phyloP scores from a whole-genome alignment of 1,140 invertebrate genomes.

The Bombus sylvicola region DNA sequence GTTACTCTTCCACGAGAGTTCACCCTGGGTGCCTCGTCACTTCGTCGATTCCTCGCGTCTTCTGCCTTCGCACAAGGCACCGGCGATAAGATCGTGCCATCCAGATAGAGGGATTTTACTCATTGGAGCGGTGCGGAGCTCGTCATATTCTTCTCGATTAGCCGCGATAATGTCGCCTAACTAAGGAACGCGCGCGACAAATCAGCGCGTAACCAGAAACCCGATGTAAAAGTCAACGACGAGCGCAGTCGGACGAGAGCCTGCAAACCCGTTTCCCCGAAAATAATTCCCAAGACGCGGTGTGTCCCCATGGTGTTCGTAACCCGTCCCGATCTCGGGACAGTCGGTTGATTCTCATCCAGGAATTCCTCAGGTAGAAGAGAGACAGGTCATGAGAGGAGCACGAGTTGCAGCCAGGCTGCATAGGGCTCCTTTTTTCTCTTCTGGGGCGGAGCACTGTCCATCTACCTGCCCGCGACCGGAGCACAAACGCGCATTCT shows the following conservation, averaged over 20 bases:
- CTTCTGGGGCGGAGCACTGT: conserved; percentile 74
- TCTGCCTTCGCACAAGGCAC: neutral
- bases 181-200: conserved; percentile 22
- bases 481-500: conserved; percentile 77
- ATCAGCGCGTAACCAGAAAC: conserved; percentile 48
- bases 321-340: conserved; percentile 18
- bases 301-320: conserved; percentile 1
- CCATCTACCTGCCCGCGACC: conserved; percentile 79
- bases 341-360: conserved; percentile 50
- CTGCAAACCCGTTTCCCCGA: conserved; percentile 56
- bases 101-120: conserved; percentile 31
- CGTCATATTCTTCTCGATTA: conserved; percentile 46
- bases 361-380: conserved; percentile 65
- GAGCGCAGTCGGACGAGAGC: neutral
- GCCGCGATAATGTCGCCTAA: conserved; percentile 49
- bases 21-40: too few relatives aligned
- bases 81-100: conserved; percentile 38
- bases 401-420: conserved; percentile 66
- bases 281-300: conserved; percentile 50
- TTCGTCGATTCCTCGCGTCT: neutral
- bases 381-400: conserved; percentile 59
- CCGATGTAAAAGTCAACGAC: neutral
- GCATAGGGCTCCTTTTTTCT: conserved; percentile 52
- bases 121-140: neutral
- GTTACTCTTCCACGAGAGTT: neutral